Conservation (phyloP, 1,140 invertebrate genomes). For the Lordiphosa clarofinis region DNA sequence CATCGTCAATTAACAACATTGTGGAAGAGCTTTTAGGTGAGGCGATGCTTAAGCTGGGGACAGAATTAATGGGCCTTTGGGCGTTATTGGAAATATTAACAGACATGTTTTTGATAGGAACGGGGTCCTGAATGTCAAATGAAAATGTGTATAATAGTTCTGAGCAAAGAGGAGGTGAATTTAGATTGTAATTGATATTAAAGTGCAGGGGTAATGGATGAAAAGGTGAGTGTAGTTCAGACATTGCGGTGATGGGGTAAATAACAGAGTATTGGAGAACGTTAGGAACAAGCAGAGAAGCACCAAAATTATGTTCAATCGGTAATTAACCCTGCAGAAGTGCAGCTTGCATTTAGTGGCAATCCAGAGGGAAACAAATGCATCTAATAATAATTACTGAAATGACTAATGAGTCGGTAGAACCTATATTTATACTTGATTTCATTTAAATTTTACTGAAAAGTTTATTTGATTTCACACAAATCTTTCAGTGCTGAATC, state of each 20-base stretch:
- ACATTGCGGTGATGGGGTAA: neutral
- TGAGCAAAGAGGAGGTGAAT: conserved; percentile 3
- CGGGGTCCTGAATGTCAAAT: conserved; percentile 20
- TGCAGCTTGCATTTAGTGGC: too few relatives aligned
- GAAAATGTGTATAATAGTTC: conserved; percentile 10
- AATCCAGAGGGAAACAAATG: too few relatives aligned
- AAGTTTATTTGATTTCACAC: too few relatives aligned
- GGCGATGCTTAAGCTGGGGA: conserved; percentile 18
- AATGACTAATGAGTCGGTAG: too few relatives aligned
- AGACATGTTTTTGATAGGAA: conserved; percentile 39
- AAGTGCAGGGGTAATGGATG: conserved; percentile 32
- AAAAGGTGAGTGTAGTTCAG: conserved; percentile 11
- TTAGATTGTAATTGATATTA: conserved; percentile 63
- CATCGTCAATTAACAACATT: conserved; percentile 61
- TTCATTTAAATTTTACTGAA: too few relatives aligned
- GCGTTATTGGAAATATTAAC: conserved; percentile 68
- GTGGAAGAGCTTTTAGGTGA: conserved; percentile 1
- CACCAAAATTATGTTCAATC: too few relatives aligned
- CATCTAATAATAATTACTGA: too few relatives aligned
- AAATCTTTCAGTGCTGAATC: too few relatives aligned
- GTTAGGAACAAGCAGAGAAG: too few relatives aligned
- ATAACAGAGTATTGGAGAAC: too few relatives aligned
- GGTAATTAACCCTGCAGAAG: too few relatives aligned
- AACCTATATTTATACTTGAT: too few relatives aligned
- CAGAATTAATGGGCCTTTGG: conserved; percentile 54